Evolutionary conservation across 2,113 vertebrate genomes (phyloP), one percentile per base, ranked within the genome.

Genomic region (Phyllopteryx taeniolatus): DNA sequence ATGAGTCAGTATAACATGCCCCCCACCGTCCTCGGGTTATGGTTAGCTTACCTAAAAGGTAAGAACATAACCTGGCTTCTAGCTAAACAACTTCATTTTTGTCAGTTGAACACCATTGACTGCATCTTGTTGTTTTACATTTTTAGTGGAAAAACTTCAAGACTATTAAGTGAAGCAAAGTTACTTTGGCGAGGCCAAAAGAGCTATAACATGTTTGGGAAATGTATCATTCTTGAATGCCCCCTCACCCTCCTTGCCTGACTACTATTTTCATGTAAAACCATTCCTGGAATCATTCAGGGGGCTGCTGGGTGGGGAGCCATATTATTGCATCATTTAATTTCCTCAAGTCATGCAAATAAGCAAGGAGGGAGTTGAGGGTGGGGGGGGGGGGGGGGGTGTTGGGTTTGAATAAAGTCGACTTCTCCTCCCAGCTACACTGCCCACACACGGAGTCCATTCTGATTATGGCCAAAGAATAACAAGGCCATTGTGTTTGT

Each of bases 301-400:
- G 95, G 35, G 94, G 94, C 95, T 97, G 94, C 95, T 97, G 96
- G 96, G 95, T 98, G 97, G 96, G 98, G 97, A 98, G 96, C 95
- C 96, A 98, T 98, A 98, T 98, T 98, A 98, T 98, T 98, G 96
- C 96, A 96, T 98, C 95, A 98, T 98, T 98, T 98, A 96, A 98
- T 98, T 97, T 98, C 96, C 95, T 98, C 95, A 98, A 98, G 95
- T 98, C 96, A 98, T 98, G 98, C 96, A 99, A 98, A 98, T 98
- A 96, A 95, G 95, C 94, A 91, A 71, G 64, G 57, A 92, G 33
- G 43, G 47, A 68, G 47, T n/a, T 14, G 65, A 13, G 51, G 64
- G 22, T 10, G 20, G n/a, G 12, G 15, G 20, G 33, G 20, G 35
- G 2, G 1, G 27, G 27, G 27, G 27, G 27, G 27, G 27, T 27